A percentile compares a stretch with the other conserved stretches of the same genome.
phyloP scores from a whole-genome alignment of 2,888 invertebrate species.

The Phania funesta region DNA sequence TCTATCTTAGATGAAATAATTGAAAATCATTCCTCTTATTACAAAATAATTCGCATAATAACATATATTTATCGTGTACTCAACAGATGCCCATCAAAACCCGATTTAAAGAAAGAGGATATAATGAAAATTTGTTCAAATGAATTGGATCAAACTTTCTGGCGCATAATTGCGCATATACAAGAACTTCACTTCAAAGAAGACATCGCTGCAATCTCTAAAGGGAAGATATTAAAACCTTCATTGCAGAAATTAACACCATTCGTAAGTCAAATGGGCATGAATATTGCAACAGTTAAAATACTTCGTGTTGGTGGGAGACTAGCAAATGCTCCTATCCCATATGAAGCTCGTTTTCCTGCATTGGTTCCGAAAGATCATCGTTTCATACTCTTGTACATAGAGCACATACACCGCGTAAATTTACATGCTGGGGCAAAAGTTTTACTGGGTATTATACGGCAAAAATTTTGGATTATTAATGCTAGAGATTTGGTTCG shows the following conservation, averaged over 20 bases:
- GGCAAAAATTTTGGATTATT: conserved; percentile 49
- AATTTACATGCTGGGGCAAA: too few relatives aligned
- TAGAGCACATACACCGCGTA: too few relatives aligned
- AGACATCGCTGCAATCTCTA: too few relatives aligned
- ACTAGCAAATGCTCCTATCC: conserved; percentile 14
- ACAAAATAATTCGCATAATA: too few relatives aligned
- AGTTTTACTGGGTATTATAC: conserved; percentile 53
- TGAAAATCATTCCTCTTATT: too few relatives aligned
- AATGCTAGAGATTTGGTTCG: conserved; percentile 42
- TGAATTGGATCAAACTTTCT: too few relatives aligned
- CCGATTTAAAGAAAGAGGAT: too few relatives aligned
- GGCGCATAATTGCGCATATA: too few relatives aligned
- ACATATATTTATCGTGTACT: neutral
- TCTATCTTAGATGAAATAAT: neutral
- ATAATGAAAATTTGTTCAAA: too few relatives aligned
- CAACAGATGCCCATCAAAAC: too few relatives aligned
- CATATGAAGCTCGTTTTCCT: conserved; percentile 70
- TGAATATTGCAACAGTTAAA: neutral
- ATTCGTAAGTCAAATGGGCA: neutral
- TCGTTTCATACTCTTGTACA: conserved; percentile 35
- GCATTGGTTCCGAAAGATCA: conserved; percentile 69
- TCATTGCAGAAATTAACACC: neutral
- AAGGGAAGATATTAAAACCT: neutral
- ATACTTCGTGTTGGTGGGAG: conserved; percentile 71
- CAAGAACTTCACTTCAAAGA: too few relatives aligned